Conservation (phyloP, 2,113 vertebrate genomes). For the Anarhynchus alexandrinus region DNA sequence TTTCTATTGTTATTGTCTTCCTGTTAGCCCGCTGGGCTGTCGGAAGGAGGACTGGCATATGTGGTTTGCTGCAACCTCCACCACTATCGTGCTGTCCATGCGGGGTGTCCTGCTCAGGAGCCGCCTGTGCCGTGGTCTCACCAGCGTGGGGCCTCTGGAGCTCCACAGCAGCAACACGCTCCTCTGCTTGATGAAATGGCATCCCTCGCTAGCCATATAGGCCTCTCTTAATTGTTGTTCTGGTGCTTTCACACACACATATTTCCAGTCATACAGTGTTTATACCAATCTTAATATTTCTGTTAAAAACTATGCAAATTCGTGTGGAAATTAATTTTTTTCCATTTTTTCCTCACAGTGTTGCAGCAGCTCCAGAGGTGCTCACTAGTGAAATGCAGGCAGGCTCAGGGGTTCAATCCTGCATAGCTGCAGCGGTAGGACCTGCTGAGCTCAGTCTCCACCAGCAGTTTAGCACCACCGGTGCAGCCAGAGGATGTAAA, state of each 20-base stretch:
- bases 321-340: background rate
- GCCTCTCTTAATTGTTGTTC: background rate
- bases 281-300: background rate
- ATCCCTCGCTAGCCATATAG: background rate
- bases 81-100: background rate
- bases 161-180: background rate
- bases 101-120: background rate
- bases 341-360: background rate
- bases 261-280: background rate
- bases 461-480: background rate
- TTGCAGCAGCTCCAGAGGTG: background rate
- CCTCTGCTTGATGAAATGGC: background rate
- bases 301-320: background rate
- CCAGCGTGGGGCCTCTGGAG: fast-evolving
- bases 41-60: background rate
- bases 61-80: background rate
- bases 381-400: background rate
- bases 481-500: background rate
- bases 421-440: background rate
- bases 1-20: background rate
- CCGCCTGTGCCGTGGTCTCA: background rate
- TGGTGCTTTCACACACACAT: background rate
- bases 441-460: background rate
- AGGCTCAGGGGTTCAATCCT: background rate
- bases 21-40: background rate